Conservation (phyloP, 2,113 vertebrate genomes). For the Misgurnus anguillicaudatus region DNA sequence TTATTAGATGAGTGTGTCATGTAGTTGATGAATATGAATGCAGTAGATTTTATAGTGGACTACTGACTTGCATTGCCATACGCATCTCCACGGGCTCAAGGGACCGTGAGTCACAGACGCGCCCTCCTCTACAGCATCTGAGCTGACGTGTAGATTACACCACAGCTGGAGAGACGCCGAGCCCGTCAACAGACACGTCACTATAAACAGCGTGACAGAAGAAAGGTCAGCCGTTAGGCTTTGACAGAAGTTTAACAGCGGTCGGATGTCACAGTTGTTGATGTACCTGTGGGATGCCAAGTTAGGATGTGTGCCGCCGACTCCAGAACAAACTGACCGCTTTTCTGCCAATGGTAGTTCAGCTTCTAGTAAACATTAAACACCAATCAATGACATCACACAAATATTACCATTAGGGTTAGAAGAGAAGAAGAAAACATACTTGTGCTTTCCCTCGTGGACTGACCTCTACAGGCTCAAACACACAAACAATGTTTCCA, state of each 20-base stretch:
- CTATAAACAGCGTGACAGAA: conserved; percentile 62
- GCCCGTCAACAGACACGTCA: conserved; percentile 87
- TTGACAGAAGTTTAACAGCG: background rate
- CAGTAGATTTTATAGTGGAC: background rate
- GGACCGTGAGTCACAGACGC: conserved; percentile 48
- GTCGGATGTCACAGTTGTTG: background rate
- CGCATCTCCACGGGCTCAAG: conserved; percentile 82
- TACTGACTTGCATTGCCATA: conserved; percentile 96
- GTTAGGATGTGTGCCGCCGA: conserved; percentile 85
- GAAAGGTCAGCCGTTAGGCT: background rate
- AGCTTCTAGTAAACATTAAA: conserved; percentile 69
- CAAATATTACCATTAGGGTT: background rate
- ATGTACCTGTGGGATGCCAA: conserved; percentile 91
- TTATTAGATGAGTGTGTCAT: background rate
- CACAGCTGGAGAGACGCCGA: conserved; percentile 89
- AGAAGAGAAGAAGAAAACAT: conserved; percentile 64
- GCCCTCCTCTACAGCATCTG: conserved; percentile 60
- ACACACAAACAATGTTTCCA: conserved; percentile 88
- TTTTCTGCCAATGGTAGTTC: conserved; percentile 94
- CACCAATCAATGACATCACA: conserved; percentile 50
- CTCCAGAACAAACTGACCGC: conserved; percentile 87
- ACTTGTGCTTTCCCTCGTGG: conserved; percentile 76
- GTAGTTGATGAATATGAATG: too few relatives aligned
- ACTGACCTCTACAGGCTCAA: conserved; percentile 87
- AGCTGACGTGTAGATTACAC: conserved; percentile 73